Conservation (phyloP, 1,140 invertebrate genomes). For the Hylyphantes graminicola region DNA sequence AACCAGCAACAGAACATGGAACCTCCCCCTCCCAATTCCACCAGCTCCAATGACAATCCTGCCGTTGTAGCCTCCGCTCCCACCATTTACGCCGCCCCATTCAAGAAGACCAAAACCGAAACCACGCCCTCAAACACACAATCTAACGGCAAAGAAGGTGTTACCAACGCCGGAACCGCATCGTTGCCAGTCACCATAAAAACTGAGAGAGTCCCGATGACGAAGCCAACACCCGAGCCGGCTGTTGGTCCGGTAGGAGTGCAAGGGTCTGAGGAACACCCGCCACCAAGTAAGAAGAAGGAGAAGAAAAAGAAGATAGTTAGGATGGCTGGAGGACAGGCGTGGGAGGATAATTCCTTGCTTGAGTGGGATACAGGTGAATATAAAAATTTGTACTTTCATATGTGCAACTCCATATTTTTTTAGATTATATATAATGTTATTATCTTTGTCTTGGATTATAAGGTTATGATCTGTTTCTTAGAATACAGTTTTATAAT, state of each 20-base stretch:
- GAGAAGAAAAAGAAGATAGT: slow-evolving; percentile 83
- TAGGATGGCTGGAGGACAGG: slow-evolving; percentile 88
- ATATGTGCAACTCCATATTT: too few relatives aligned
- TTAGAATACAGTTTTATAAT: too few relatives aligned
- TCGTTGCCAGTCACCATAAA: background rate
- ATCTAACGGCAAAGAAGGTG: background rate
- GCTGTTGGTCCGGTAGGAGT: background rate
- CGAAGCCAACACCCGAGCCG: slow-evolving; percentile 13
- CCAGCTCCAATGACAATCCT: slow-evolving; percentile 13
- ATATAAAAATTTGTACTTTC: slow-evolving; percentile 60
- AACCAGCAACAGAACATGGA: background rate
- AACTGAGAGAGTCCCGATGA: background rate
- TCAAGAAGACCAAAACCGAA: slow-evolving; percentile 49
- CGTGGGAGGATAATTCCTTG: slow-evolving; percentile 91
- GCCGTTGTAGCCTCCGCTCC: slow-evolving; percentile 46
- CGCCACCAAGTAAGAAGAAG: slow-evolving; percentile 46
- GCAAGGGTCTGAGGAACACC: slow-evolving; percentile 5
- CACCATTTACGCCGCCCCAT: slow-evolving; percentile 57
- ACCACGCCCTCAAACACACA: background rate
- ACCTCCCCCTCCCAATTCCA: background rate
- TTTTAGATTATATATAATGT: too few relatives aligned
- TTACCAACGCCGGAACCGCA: too few relatives aligned
- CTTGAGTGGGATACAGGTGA: slow-evolving; percentile 86
- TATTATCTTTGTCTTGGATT: too few relatives aligned
- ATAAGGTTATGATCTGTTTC: too few relatives aligned